phyloP scores from a whole-genome alignment of 2,888 invertebrate genomes.

The Phyllotreta striolata region DNA sequence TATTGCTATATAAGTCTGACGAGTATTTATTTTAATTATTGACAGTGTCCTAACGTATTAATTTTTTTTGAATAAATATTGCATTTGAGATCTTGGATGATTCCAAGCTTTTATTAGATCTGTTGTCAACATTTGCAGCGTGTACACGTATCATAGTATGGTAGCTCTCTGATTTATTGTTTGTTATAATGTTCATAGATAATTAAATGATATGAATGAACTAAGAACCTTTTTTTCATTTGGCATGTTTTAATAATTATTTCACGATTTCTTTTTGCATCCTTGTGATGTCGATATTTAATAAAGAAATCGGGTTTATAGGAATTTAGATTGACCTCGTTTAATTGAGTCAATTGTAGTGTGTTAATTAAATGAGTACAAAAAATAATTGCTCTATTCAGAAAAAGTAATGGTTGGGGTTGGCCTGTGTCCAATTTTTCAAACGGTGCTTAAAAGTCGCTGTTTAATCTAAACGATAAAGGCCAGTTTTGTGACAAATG shows the following conservation, averaged over 20 bases:
- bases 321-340: too few relatives aligned
- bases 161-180: constrained; percentile 63
- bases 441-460: background rate
- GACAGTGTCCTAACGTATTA: constrained; percentile 51
- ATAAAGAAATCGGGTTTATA: too few relatives aligned
- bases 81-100: constrained; percentile 45
- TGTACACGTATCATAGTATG: constrained; percentile 60
- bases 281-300: too few relatives aligned
- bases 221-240: constrained; percentile 21
- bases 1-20: constrained; percentile 58
- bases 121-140: constrained; percentile 57
- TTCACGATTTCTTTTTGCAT: background rate
- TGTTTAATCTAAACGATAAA: background rate
- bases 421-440: too few relatives aligned
- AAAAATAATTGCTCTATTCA: too few relatives aligned
- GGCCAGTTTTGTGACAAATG: too few relatives aligned
- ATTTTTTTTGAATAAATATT: constrained; percentile 43
- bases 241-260: too few relatives aligned
- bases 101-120: constrained; percentile 53
- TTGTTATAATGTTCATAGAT: constrained; percentile 63
- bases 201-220: constrained; percentile 55
- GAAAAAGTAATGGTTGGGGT: too few relatives aligned
- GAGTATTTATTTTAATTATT: constrained; percentile 58
- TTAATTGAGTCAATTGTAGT: too few relatives aligned
- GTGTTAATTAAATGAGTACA: too few relatives aligned